phyloP scores from a whole-genome alignment of 2,113 vertebrate species.

The Gambusia affinis region DNA sequence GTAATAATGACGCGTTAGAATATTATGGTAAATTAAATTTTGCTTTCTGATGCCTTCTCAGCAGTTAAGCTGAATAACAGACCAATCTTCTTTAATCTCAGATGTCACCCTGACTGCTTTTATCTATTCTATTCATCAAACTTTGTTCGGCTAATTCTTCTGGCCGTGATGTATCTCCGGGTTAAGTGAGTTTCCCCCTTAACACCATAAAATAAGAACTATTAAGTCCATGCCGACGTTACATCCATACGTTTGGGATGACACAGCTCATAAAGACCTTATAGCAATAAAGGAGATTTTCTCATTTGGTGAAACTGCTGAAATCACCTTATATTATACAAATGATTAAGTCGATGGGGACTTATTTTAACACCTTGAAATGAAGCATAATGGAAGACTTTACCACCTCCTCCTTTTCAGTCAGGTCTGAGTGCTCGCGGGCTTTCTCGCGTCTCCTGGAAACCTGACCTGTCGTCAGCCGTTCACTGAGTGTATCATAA shows the following conservation, averaged over 20 bases:
- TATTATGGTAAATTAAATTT: slow-evolving; percentile 32
- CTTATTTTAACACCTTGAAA: slow-evolving; percentile 61
- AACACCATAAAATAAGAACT: slow-evolving; percentile 73
- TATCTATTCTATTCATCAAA: slow-evolving; percentile 73
- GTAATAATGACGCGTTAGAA: slow-evolving; percentile 20
- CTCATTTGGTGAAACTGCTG: slow-evolving; percentile 79
- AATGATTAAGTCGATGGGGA: slow-evolving; percentile 78
- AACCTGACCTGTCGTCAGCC: slow-evolving; percentile 46
- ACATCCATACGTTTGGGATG: slow-evolving; percentile 71
- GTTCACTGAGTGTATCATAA: slow-evolving; percentile 63
- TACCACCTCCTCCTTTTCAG: slow-evolving; percentile 48
- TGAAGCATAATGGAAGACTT: slow-evolving; percentile 59
- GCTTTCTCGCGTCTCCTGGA: slow-evolving; percentile 40
- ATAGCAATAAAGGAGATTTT: slow-evolving; percentile 75
- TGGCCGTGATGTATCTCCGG: slow-evolving; percentile 64
- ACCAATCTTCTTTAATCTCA: slow-evolving; percentile 61
- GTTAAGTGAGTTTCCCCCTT: slow-evolving; percentile 74
- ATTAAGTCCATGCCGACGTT: slow-evolving; percentile 72
- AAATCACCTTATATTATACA: slow-evolving; percentile 76
- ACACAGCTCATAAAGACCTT: slow-evolving; percentile 76
- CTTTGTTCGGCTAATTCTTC: slow-evolving; percentile 64
- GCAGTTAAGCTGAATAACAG: slow-evolving; percentile 58
- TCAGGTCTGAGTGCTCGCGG: slow-evolving; percentile 26
- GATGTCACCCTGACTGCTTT: slow-evolving; percentile 53
- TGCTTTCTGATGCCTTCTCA: slow-evolving; percentile 41